Evolutionary conservation across 2,797 vertebrate genomes (phyloP).

Genomic region (Botia kubotai): DNA sequence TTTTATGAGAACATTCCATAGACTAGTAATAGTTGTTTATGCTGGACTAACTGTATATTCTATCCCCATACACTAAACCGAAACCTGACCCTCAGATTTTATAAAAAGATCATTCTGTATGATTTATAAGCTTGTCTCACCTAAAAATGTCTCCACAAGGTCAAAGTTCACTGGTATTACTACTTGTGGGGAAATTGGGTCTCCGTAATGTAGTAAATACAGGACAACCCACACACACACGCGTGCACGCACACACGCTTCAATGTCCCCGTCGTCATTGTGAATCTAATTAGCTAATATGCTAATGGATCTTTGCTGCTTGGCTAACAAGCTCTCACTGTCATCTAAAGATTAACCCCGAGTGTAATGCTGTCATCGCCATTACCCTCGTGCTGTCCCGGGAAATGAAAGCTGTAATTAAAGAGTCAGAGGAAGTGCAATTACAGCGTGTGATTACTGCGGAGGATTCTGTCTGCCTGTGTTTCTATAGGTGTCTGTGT

Average conservation of each 20-base stretch:
- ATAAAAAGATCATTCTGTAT: no score
- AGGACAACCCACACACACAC: background rate
- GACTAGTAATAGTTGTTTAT: no score
- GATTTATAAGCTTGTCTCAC: no score
- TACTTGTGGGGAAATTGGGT: no score
- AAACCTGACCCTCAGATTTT: no score
- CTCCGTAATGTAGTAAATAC: no score
- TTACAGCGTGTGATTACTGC: conserved; percentile 61
- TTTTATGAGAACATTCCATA: no score
- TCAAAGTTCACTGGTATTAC: no score
- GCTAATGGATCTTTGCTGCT: conserved; percentile 69
- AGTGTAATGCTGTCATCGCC: conserved; percentile 55
- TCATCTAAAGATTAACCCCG: conserved; percentile 67
- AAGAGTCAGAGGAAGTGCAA: conserved; percentile 68
- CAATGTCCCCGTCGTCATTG: conserved; percentile 38
- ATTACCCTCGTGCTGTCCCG: conserved; percentile 49
- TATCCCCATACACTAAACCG: no score
- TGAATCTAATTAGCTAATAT: conserved; percentile 72
- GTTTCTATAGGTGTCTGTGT: background rate
- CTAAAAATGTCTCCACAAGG: no score
- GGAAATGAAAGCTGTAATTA: conserved; percentile 75
- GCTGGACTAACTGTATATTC: no score
- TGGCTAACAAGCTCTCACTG: conserved; percentile 60
- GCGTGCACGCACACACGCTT: background rate
- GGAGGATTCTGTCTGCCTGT: conserved; percentile 25